A percentile compares a stretch with the other conserved stretches of the same genome.
These are phyloP conservation scores for Drosophila meridiana DNA, from an alignment of 2,888 invertebrate species.

Conservation along the genomic window DNA sequence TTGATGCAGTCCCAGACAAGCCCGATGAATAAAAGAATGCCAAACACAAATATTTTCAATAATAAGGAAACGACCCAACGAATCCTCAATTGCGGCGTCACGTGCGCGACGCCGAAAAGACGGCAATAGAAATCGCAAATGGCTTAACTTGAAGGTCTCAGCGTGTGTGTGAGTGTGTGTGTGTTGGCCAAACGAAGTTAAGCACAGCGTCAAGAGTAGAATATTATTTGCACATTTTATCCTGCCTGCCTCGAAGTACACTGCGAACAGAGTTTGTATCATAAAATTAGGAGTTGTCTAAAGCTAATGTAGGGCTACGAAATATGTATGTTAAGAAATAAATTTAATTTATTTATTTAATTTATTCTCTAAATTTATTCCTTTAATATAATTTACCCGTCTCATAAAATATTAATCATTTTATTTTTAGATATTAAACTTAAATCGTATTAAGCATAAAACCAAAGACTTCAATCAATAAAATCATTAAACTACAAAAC, in stretches of 20 bases:
- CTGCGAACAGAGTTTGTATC: neutral
- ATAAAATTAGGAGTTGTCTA: too few species aligned
- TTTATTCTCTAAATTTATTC: too few species aligned
- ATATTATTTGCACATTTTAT: neutral
- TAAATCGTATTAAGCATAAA: too few species aligned
- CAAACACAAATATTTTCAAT: slow-evolving; percentile 1
- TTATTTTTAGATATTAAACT: too few species aligned
- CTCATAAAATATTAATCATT: too few species aligned
- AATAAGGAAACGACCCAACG: slow-evolving; percentile 20
- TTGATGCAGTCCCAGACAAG: slow-evolving; percentile 40
- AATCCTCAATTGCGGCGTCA: slow-evolving; percentile 43
- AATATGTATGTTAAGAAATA: too few species aligned
- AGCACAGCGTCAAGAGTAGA: neutral
- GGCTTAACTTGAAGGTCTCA: slow-evolving; percentile 16
- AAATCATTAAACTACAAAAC: too few species aligned
- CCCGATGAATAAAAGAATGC: neutral
- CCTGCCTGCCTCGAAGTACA: neutral
- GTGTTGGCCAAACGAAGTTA: slow-evolving; percentile 19
- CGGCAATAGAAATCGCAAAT: slow-evolving; percentile 23
- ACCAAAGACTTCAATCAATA: too few species aligned
- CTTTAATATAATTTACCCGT: too few species aligned
- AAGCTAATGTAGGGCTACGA: too few species aligned
- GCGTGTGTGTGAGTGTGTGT: neutral
- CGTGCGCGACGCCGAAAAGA: slow-evolving; percentile 22
- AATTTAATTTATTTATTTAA: too few species aligned